Evolutionary conservation across 2,113 vertebrate species (phyloP).

Genomic region (Cynoglossus semilaevis): DNA sequence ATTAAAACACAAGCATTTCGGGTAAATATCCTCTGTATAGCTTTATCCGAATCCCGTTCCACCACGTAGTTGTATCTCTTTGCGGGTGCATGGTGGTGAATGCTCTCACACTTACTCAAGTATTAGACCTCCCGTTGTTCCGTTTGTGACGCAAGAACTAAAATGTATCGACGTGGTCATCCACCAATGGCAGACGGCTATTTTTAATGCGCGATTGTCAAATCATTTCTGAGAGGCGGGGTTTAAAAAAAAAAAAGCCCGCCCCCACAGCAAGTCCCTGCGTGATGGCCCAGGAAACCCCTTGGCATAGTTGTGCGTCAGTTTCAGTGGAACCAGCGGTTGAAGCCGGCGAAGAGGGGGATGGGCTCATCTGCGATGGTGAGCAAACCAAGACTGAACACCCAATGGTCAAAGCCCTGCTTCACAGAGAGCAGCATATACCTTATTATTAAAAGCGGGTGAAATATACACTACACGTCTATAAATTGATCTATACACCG

Average conservation of each 20-base stretch:
- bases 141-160: conserved; percentile 20
- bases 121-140: conserved; percentile 54
- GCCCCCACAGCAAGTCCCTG: conserved; percentile 79
- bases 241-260: conserved; percentile 51
- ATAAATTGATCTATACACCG: conserved; percentile 65
- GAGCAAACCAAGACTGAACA: conserved; percentile 75
- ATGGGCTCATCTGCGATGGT: conserved; percentile 81
- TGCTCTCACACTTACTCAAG: conserved; percentile 47
- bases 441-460: conserved; percentile 76
- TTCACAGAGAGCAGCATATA: conserved; percentile 77
- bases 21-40: too few relatives aligned
- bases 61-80: too few relatives aligned
- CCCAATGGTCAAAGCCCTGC: conserved; percentile 69
- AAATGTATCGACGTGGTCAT: conserved; percentile 28
- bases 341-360: conserved; percentile 87
- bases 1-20: too few relatives aligned
- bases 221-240: conserved; percentile 69
- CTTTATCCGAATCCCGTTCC: too few relatives aligned
- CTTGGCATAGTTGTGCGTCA: conserved; percentile 91
- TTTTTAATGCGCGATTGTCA: conserved; percentile 43
- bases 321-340: conserved; percentile 82
- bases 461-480: conserved; percentile 71
- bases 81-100: not conserved
- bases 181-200: conserved; percentile 42
- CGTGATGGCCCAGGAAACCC: conserved; percentile 85